Conservation (phyloP, 2,888 invertebrate genomes). For the Gnatocerus cornutus region DNA sequence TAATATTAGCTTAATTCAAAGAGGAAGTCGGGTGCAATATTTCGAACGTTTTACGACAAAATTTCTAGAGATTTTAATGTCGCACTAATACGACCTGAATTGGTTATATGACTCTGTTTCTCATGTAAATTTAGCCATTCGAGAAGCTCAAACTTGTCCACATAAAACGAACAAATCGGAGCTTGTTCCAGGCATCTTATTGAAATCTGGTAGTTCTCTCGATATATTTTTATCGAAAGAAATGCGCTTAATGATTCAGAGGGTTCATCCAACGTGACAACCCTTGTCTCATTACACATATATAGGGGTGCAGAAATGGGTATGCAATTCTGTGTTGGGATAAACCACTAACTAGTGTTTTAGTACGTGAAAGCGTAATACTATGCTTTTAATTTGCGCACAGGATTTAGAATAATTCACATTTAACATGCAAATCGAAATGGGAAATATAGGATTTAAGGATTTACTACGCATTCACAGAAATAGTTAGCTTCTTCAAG, state of each 20-base stretch:
- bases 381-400: constrained; percentile 32
- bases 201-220: constrained; percentile 11
- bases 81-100: background rate
- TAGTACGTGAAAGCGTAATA: constrained; percentile 29
- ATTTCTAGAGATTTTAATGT: constrained; percentile 20
- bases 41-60: background rate
- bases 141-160: constrained; percentile 15
- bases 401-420: constrained; percentile 36
- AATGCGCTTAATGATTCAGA: constrained; percentile 40
- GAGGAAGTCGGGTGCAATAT: constrained; percentile 22
- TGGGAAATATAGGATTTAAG: constrained; percentile 1
- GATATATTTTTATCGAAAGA: constrained; percentile 31
- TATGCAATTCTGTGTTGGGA: constrained; percentile 30
- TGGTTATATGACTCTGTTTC: background rate
- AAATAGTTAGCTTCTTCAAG: background rate
- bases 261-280: constrained; percentile 33
- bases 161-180: constrained; percentile 14
- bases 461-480: background rate
- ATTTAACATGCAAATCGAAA: constrained; percentile 38
- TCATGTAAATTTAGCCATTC: constrained; percentile 13
- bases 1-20: constrained; percentile 46
- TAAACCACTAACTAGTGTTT: constrained; percentile 43
- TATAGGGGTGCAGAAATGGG: constrained; percentile 33
- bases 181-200: background rate
- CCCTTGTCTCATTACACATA: constrained; percentile 46